Conservation (phyloP, 1,140 invertebrate genomes). For the Drosophila sturtevanti region DNA sequence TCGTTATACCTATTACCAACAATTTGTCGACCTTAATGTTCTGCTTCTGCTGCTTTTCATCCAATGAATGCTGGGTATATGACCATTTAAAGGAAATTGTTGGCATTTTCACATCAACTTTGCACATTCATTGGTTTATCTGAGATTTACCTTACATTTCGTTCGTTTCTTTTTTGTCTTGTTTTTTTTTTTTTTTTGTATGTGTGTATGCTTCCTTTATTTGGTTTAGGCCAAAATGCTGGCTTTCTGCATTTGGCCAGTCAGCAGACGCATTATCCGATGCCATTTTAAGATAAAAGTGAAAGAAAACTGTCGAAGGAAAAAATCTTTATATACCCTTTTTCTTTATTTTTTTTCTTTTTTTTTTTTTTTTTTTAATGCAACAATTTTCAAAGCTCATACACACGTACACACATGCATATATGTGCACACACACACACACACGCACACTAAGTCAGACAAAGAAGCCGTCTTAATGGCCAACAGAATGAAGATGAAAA, state of each 20-base stretch:
- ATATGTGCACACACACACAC: neutral
- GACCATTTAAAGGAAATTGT: neutral
- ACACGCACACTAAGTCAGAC: slow-evolving; percentile 35
- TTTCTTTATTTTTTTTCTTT: slow-evolving; percentile 52
- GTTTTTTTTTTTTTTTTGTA: neutral
- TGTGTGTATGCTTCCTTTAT: neutral
- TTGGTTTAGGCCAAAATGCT: slow-evolving; percentile 20
- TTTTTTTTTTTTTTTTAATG: slow-evolving; percentile 59
- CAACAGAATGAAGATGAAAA: slow-evolving; percentile 35
- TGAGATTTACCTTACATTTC: slow-evolving; percentile 9
- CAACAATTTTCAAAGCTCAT: slow-evolving; percentile 63
- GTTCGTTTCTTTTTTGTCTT: neutral
- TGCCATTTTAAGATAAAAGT: slow-evolving; percentile 75
- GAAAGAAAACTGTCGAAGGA: slow-evolving; percentile 63
- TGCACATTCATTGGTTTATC: slow-evolving; percentile 15
- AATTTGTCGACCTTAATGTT: neutral
- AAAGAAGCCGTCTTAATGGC: slow-evolving; percentile 66
- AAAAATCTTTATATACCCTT: slow-evolving; percentile 30
- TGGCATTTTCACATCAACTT: slow-evolving; percentile 25
- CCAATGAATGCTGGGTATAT: neutral
- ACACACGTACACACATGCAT: slow-evolving; percentile 25
- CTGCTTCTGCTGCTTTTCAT: neutral
- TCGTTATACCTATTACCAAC: neutral
- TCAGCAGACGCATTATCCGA: slow-evolving; percentile 74
- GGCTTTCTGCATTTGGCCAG: slow-evolving; percentile 54